A percentile compares a stretch with the other conserved stretches of the same genome.
Evolutionary conservation across 2,113 vertebrate genomes (phyloP).

Genomic region (Gallinago paraguaiae): DNA sequence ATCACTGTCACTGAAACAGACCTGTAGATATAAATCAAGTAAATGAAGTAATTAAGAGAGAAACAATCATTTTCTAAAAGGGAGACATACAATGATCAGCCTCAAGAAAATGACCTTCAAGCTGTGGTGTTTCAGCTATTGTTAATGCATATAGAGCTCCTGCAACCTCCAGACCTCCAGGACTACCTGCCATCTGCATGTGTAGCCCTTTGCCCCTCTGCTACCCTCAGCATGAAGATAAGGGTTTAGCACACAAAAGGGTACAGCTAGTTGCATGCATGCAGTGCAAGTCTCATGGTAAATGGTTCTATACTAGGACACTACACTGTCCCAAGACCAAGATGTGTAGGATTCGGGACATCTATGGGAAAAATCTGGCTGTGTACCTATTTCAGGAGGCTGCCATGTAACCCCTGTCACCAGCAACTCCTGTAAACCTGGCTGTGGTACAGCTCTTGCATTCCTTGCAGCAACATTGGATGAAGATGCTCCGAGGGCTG

Average conservation of each 20-base stretch:
- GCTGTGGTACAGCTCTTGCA: not conserved
- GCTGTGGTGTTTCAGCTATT: not conserved
- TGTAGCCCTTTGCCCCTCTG: not conserved
- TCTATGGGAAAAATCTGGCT: not conserved
- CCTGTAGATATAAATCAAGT: not conserved
- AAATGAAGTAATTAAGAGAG: constrained; percentile 4
- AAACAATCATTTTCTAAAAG: not conserved
- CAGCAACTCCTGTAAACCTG: not conserved
- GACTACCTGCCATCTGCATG: not conserved
- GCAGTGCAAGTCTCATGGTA: not conserved
- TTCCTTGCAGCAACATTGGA: not conserved
- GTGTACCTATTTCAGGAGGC: not conserved
- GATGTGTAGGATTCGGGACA: not conserved
- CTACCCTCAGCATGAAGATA: not conserved
- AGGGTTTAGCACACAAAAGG: not conserved
- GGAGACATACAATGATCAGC: not conserved
- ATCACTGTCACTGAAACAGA: not conserved
- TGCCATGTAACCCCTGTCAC: not conserved
- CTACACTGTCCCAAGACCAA: not conserved
- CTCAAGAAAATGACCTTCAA: not conserved
- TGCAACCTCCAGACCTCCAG: not conserved
- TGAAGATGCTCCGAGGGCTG: not conserved
- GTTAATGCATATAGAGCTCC: not conserved
- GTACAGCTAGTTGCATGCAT: not conserved
- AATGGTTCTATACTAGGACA: not conserved